Evolutionary conservation across 2,888 invertebrate genomes (phyloP), one percentile per base, ranked within the genome.

Genomic region (Himalopsyche kuldschensis): DNA sequence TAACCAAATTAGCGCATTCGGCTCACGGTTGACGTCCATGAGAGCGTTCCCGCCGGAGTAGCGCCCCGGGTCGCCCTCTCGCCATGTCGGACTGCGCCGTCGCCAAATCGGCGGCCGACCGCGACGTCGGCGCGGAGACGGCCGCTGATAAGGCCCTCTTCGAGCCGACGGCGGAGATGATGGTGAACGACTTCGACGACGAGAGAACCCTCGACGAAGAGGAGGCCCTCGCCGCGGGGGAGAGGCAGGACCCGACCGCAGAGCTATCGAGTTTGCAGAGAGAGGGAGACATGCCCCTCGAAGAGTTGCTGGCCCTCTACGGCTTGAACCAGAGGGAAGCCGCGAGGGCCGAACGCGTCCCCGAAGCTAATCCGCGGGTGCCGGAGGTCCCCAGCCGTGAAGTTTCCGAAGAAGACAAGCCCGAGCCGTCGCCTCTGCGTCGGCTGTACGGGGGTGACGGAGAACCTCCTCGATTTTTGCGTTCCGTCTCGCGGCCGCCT

Each of bases 111-210:
- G 79, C 69, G 75, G 90, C 89, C 89, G 92, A 91, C 89, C 92
- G 91, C 89, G 91, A 92, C 91, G 92, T 91, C 89, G 91, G 90
- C 88, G 80, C 79, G 82, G 92, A 92, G 87, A 91, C 91, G 92
- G 91, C 91, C 88, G 91, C 90, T 90, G 92, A 92, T 88, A 91
- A 92, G 89, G 90, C 92, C 87, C 92, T 96, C 88, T 98, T 98
- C 92, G 98, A 98, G 90, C 98, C 98, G 86, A 95, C 97, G 87
- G 95, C 97, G 89, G 98, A 98, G 90, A 97, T 98, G 97, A 95
- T 98, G 93, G 96, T 98, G 86, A 97, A 98, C 94, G 98, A 98
- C 91, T 98, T 97, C 91, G 99, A 99, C 90, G 98, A 99, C 92
- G 99, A 99, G 90, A 94, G 97, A 89, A 99, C 98, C 85, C 90